Conservation (phyloP, 2,113 vertebrate genomes). For the Cyanoliseus patagonus region DNA sequence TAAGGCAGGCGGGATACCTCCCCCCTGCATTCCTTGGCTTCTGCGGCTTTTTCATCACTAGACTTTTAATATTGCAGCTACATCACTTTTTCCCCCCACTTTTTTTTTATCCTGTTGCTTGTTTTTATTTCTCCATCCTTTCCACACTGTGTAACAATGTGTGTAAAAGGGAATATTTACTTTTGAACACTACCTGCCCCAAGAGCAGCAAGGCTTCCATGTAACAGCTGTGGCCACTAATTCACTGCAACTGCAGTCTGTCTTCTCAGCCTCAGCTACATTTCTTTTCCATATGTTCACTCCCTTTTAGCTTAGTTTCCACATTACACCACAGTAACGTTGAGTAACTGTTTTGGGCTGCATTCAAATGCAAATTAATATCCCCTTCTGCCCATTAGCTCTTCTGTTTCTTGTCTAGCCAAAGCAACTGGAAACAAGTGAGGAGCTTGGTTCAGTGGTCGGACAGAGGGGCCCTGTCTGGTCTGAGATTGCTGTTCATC, state of each 20-base stretch:
- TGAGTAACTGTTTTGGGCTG: conserved; percentile 43
- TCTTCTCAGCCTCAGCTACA: conserved; percentile 28
- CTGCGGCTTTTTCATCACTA: background rate
- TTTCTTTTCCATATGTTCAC: conserved; percentile 58
- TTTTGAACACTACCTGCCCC: background rate
- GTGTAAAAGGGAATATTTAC: conserved; percentile 17
- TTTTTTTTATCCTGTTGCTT: background rate
- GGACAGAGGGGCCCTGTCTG: conserved; percentile 45
- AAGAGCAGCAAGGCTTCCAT: background rate
- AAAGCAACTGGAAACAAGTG: conserved; percentile 43
- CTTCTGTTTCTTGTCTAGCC: conserved; percentile 47
- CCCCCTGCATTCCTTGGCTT: background rate
- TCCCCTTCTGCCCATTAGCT: conserved; percentile 52
- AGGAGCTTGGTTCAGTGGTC: background rate
- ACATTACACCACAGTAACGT: conserved; percentile 43
- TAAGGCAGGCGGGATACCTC: background rate
- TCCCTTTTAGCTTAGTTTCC: conserved; percentile 52
- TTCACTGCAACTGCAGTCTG: conserved; percentile 22
- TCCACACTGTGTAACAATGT: background rate
- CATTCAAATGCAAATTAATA: conserved; percentile 69
- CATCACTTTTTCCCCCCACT: background rate
- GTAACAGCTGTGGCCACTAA: conserved; percentile 50
- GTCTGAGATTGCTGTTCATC: background rate
- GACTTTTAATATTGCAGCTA: background rate
- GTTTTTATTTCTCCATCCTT: background rate